Evolutionary conservation across 1,140 invertebrate genomes (phyloP), one percentile per base, ranked within the genome.

Genomic region (Trichogramma pretiosum): DNA sequence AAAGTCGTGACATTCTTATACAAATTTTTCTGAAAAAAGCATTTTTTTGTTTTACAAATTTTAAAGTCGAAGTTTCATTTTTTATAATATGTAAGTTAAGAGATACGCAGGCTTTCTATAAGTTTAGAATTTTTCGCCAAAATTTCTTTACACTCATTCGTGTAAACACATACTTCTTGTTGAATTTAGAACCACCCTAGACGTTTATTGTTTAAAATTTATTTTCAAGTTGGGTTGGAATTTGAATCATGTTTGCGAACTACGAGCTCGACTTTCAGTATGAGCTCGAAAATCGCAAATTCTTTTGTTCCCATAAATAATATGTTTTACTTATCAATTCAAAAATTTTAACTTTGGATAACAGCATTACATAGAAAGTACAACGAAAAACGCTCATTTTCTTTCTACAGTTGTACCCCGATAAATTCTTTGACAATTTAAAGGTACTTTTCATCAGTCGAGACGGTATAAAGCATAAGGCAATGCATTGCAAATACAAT

Each of bases 21-120:
- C 24, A 7, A 7, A 18, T 44, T 46, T 18, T 47, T 34, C 21
- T 13, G 34, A 44, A 26, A 2, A n/a, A 39, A 22, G 32, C 24
- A 41, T 43, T 24, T 7, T 48, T 48, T 28, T 4, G 40, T 39
- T 39, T 17, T 43, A n/a, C n/a, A n/a, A n/a, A n/a, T 42, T 36
- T 49, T 38, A 38, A 38, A 39, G 43, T 46, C 37, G 43, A 16
- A 41, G 30, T 26, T 45, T 7, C 24, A 28, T 28, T 28, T 5
- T 28, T 28, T 28, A 5, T 7, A 28, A 28, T 7, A 28, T 28
- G 24, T 7, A 28, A 28, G 8, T 34, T 34, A 44, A n/a, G 41
- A 40, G 42, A 50, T 41, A 50, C 42, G 48, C 48, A 50, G 48
- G 48, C 42, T 50, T 45, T 50, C 22, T 40, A 39, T 39, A 34